phyloP scores from a whole-genome alignment of 2,797 vertebrate species.

The Falco naumanni region DNA sequence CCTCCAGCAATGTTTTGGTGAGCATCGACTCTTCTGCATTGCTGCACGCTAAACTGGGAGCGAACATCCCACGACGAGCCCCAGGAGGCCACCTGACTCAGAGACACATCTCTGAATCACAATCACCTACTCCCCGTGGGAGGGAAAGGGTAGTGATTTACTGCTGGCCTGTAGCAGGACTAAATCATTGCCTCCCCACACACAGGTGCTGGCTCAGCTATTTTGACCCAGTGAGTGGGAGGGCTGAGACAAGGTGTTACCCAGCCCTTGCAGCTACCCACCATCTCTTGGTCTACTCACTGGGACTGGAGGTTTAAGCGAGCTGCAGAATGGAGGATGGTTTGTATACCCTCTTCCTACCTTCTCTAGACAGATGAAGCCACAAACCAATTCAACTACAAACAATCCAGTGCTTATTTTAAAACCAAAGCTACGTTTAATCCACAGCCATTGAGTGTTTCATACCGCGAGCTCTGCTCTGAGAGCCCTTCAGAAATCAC shows the following conservation, averaged over 20 bases:
- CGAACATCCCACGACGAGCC: background rate
- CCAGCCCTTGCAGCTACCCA: constrained; percentile 24
- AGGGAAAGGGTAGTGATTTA: background rate
- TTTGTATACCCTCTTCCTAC: background rate
- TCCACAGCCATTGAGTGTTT: background rate
- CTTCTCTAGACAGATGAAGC: background rate
- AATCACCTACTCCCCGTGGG: constrained; percentile 40
- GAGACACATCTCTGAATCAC: constrained; percentile 52
- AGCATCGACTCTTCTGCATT: background rate
- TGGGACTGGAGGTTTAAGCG: background rate
- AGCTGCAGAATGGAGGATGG: background rate
- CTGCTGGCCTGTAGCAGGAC: background rate
- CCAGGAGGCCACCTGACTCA: constrained; percentile 52
- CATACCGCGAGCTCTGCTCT: background rate
- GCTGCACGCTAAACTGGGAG: background rate
- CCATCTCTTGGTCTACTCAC: background rate
- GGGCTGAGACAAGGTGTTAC: constrained; percentile 22
- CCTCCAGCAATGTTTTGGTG: background rate
- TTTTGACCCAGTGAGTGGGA: constrained; percentile 9
- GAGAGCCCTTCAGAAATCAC: background rate
- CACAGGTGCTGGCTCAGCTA: constrained; percentile 22
- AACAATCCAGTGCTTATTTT: background rate
- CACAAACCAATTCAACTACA: background rate
- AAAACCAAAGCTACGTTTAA: background rate
- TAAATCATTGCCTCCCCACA: background rate